Conservation (phyloP, 2,797 vertebrate species). For the Coregonus sp. region DNA sequence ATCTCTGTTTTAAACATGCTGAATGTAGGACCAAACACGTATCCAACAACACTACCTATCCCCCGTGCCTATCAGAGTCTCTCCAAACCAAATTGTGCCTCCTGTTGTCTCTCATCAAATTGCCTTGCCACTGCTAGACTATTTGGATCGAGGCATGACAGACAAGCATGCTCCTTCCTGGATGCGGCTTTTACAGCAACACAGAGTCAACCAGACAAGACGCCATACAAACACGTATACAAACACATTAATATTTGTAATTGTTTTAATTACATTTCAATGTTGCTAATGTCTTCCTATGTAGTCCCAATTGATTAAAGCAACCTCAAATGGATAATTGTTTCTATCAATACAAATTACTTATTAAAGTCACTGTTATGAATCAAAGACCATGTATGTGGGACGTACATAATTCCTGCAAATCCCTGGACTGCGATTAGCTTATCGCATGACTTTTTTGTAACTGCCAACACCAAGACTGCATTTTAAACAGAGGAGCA, state of each 20-base stretch:
- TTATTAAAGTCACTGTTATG: constrained; percentile 25
- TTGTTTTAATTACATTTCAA: constrained; percentile 63
- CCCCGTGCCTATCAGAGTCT: not conserved
- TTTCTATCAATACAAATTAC: constrained; percentile 53
- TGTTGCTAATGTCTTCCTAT: constrained; percentile 59
- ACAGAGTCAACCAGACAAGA: too few species aligned
- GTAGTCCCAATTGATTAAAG: constrained; percentile 61
- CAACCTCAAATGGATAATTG: constrained; percentile 58
- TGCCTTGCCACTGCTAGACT: too few species aligned
- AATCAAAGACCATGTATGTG: constrained; percentile 62
- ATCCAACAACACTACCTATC: not conserved
- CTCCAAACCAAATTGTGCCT: not conserved
- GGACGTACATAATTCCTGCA: constrained; percentile 70
- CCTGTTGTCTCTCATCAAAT: too few species aligned
- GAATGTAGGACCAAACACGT: not conserved
- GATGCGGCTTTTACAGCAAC: too few species aligned
- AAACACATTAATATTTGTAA: constrained; percentile 54
- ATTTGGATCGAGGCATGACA: too few species aligned
- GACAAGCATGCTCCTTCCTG: too few species aligned
- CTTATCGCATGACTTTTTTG: constrained; percentile 72
- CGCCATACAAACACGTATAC: not conserved
- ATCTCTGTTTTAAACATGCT: not conserved
- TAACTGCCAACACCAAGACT: constrained; percentile 59
- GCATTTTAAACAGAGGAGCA: constrained; percentile 22
- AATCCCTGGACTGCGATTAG: constrained; percentile 73